phyloP scores from a whole-genome alignment of 1,140 invertebrate species.

The Drosophila lacertosa region DNA sequence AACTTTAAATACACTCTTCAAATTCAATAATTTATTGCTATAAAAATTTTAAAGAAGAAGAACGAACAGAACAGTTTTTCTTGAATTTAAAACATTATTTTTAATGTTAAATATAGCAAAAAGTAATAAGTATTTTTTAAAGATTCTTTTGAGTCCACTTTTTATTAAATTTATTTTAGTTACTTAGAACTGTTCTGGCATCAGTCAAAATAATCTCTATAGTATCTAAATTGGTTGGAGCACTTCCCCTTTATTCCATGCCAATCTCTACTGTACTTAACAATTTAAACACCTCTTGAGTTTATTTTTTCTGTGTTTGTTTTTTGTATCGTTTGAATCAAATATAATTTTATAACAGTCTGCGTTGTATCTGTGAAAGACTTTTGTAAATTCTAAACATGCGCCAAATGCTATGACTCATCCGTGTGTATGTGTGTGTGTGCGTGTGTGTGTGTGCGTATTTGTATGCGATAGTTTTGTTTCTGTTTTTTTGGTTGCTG shows the following conservation, averaged over 20 bases:
- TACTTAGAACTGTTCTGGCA: too few relatives aligned
- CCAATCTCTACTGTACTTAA: slow-evolving; percentile 13
- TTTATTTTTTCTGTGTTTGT: not conserved
- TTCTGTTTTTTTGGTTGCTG: slow-evolving; percentile 41
- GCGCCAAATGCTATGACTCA: slow-evolving; percentile 78
- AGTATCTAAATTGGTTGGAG: too few relatives aligned
- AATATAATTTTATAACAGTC: slow-evolving; percentile 66
- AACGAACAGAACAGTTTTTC: too few relatives aligned
- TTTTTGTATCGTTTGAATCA: slow-evolving; percentile 43
- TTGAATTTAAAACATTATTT: too few relatives aligned
- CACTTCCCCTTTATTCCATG: not conserved
- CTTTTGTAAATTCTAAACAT: slow-evolving; percentile 78
- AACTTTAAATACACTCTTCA: too few relatives aligned
- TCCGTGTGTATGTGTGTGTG: slow-evolving; percentile 32
- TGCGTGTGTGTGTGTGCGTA: slow-evolving; percentile 11
- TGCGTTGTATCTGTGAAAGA: slow-evolving; percentile 43
- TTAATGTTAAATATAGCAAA: too few relatives aligned
- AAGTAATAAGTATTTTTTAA: too few relatives aligned
- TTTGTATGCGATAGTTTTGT: slow-evolving; percentile 39
- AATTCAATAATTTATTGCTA: too few relatives aligned
- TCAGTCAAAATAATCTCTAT: too few relatives aligned
- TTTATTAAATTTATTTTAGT: too few relatives aligned
- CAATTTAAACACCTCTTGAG: slow-evolving; percentile 29
- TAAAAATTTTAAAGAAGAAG: too few relatives aligned
- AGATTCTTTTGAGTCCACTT: too few relatives aligned